phyloP scores from a whole-genome alignment of 2,888 invertebrate genomes.

The Cheilosia soror region DNA sequence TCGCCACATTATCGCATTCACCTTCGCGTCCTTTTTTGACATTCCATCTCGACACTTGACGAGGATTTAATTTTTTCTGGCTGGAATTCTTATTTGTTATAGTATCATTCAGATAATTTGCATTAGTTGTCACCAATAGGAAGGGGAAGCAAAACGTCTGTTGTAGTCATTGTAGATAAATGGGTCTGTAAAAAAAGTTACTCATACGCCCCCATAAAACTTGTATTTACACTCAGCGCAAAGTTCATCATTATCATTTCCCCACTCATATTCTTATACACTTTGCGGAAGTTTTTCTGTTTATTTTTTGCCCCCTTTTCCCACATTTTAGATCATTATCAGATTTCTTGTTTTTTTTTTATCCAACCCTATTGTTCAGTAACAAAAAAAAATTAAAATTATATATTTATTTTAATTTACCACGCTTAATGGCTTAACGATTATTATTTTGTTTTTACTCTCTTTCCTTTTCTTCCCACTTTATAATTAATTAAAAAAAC shows the following conservation, averaged over 20 bases:
- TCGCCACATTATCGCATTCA: too few species aligned
- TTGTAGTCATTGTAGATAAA: background rate
- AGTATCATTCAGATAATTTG: too few species aligned
- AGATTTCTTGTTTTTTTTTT: constrained; percentile 6
- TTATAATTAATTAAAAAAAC: constrained; percentile 25
- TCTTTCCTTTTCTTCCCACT: constrained; percentile 77
- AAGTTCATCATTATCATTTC: constrained; percentile 40
- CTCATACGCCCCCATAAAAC: background rate
- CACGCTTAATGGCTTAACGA: constrained; percentile 52
- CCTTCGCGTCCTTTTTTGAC: too few species aligned
- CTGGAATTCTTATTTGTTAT: background rate
- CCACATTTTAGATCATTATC: background rate
- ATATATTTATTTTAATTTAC: background rate
- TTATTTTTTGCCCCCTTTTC: background rate
- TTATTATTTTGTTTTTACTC: constrained; percentile 57
- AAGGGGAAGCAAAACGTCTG: too few species aligned
- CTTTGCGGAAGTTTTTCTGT: background rate
- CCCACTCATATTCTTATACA: background rate
- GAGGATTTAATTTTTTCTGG: background rate
- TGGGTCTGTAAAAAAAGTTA: background rate
- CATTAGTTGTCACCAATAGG: too few species aligned
- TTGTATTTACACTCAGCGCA: background rate
- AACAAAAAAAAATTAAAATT: constrained; percentile 10
- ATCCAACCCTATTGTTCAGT: constrained; percentile 2
- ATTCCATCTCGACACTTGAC: too few species aligned